Conservation (phyloP, 2,797 vertebrate genomes). For the Ciconia nigra region DNA sequence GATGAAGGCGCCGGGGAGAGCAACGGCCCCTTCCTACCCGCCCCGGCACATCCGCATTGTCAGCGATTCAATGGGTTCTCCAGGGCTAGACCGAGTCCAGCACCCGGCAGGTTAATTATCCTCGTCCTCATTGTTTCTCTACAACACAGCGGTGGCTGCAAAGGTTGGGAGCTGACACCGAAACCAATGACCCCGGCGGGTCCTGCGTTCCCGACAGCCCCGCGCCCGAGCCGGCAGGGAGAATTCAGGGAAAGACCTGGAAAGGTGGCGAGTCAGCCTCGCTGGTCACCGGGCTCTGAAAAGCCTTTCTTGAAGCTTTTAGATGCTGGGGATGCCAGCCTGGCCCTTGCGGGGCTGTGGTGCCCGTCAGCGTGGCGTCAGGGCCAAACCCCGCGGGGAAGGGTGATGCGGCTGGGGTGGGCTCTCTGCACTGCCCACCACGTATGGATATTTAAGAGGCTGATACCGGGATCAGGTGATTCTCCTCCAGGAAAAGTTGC, state of each 20-base stretch:
- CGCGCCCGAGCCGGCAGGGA: neutral
- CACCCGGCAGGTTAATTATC: neutral
- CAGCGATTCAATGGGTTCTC: neutral
- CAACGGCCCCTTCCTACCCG: neutral
- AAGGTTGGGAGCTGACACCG: neutral
- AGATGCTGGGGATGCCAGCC: neutral
- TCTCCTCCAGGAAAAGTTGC: neutral
- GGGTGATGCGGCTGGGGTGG: rapidly evolving
- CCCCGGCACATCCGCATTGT: neutral
- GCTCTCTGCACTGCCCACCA: neutral
- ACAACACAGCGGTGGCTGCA: neutral
- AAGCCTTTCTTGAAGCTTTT: neutral
- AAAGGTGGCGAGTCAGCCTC: neutral
- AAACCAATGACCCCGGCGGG: neutral
- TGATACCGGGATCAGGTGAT: rapidly evolving
- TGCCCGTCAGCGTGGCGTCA: rapidly evolving
- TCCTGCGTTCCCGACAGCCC: neutral
- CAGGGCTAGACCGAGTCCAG: neutral
- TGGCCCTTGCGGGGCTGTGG: rapidly evolving
- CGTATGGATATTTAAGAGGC: rapidly evolving
- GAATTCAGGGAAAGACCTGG: neutral
- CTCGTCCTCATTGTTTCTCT: neutral
- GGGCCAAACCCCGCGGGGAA: neutral
- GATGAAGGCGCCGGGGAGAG: neutral
- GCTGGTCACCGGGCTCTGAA: rapidly evolving